Base-by-base conservation (phyloP, 2,888 invertebrate species). In the Ptycholaimellus sp. region DNA sequence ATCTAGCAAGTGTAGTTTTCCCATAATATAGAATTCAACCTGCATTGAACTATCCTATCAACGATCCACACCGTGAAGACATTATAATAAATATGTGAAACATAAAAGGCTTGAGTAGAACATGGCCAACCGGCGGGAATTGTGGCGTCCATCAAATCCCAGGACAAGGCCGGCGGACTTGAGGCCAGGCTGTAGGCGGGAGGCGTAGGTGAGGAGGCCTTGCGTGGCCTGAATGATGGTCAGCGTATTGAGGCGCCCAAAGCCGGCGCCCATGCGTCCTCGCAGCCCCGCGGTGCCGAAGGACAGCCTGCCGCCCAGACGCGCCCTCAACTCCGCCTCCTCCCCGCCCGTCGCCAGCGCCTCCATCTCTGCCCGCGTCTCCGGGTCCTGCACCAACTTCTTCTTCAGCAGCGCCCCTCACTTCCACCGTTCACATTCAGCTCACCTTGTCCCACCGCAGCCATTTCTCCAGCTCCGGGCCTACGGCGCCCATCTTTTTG, bases 211-310 rank as follows among this genome's bases (percentile, higher is more conserved):
- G 13, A 53, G 51, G 38, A 55, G 44, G 20, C 53, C 54, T 31
- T 52, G 52, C 1, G 54, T 40, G 7, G 21, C 1, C 14, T 96
- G 96, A 34, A 96, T 70, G 38, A 71, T 62, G 0, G 87, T 79
- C 31, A 99, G 68, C 60, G 96, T 93, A 60, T 99, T 99, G 78
- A 96, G 81, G 44, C 75, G 73, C 45, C 71, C 71, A 60, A 76
- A 87, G 1, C 96, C 96, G 14, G 83, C 76, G 16, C 73, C 77
- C 93, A 96, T 93, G 44, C 68, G 68, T 0, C 77, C 82, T 44
- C 96, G 70, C 23, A 96, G 65, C 0, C 93, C 63, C 44, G 64
- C 64, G n/a, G 64, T 64, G 41, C 64, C 64, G 53, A 64, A 64
- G 31, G 58, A 56, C 48, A 65, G 56, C 30, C 61, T 47, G 5